These are phyloP conservation scores for Hestina assimilis DNA, from an alignment of 1,140 invertebrate genomes.

Conservation along the genomic window DNA sequence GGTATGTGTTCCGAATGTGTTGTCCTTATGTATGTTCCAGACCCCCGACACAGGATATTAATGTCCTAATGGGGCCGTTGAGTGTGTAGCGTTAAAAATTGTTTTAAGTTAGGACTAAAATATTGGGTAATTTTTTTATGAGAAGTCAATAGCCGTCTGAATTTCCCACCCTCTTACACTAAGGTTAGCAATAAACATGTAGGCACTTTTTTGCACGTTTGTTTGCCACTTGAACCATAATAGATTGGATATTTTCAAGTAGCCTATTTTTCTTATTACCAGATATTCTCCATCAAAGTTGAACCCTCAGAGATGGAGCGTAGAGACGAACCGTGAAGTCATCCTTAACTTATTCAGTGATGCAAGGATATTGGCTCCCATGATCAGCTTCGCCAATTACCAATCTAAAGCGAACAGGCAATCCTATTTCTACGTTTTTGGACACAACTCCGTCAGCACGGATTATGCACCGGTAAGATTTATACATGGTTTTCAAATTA, in stretches of 20 bases:
- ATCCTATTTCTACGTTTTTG: conserved; percentile 94
- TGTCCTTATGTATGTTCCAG: too few relatives aligned
- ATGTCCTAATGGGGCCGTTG: too few relatives aligned
- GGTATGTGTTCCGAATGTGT: too few relatives aligned
- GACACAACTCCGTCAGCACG: conserved; percentile 87
- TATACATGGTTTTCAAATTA: not conserved
- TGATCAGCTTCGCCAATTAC: conserved; percentile 85
- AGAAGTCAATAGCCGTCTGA: too few relatives aligned
- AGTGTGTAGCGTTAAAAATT: not conserved
- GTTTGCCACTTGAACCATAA: not conserved
- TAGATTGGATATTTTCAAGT: not conserved
- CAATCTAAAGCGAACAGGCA: conserved; percentile 85
- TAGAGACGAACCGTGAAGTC: conserved; percentile 86
- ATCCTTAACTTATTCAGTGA: conserved; percentile 93
- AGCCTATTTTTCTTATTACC: conserved; percentile 10
- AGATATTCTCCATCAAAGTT: conserved; percentile 80
- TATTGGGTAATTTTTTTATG: not conserved
- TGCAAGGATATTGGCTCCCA: conserved; percentile 87
- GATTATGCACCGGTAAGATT: conserved; percentile 83
- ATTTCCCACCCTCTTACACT: too few relatives aligned
- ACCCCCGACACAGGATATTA: too few relatives aligned
- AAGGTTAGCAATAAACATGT: too few relatives aligned
- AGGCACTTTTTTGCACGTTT: too few relatives aligned
- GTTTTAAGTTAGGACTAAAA: not conserved
- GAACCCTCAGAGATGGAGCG: conserved; percentile 81